These are phyloP conservation scores for Amniataba percoides DNA, from an alignment of 2,797 vertebrate genomes.

Conservation along the genomic window DNA sequence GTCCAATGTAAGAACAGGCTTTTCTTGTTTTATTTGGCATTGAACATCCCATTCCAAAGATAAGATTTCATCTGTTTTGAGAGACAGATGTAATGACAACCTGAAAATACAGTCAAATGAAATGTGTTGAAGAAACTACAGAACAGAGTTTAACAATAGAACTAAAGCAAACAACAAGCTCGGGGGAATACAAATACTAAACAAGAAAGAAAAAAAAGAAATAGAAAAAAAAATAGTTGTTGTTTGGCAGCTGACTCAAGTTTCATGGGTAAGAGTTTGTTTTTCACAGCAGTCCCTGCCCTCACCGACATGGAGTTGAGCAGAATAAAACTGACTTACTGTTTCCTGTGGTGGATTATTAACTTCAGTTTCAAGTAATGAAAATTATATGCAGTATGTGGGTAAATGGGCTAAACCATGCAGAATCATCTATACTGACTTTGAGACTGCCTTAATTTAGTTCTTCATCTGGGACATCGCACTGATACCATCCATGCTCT, in stretches of 20 bases:
- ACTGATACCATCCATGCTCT: not conserved
- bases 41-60: not conserved
- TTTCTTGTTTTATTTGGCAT: not conserved
- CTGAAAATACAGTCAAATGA: not conserved
- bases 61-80: not conserved
- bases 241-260: not conserved
- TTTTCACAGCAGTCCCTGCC: not conserved
- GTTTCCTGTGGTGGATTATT: not conserved
- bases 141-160: not conserved
- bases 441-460: not conserved
- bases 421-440: not conserved
- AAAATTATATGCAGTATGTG: not conserved
- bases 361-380: not conserved
- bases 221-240: no score
- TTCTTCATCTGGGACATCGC: not conserved
- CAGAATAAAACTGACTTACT: not conserved
- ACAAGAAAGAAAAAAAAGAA: not conserved
- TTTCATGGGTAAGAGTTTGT: not conserved
- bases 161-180: not conserved
- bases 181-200: not conserved
- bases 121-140: not conserved
- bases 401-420: not conserved
- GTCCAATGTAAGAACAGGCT: not conserved
- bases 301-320: not conserved
- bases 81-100: not conserved